A percentile compares a stretch with the other conserved stretches of the same genome.
phyloP scores from a whole-genome alignment of 2,888 invertebrate genomes.

The Operophtera brumata region DNA sequence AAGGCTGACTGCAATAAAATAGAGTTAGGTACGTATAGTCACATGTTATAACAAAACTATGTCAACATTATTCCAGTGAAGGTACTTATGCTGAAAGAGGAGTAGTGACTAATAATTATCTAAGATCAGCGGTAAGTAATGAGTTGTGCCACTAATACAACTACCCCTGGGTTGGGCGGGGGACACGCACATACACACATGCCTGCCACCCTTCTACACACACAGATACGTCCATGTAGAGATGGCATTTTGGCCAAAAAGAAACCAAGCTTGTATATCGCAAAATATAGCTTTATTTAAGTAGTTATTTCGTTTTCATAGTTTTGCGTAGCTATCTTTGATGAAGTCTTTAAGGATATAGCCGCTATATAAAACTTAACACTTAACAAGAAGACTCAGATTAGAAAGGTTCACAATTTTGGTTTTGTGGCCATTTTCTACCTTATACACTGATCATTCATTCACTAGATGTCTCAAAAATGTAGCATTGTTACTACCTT shows the following conservation, averaged over 20 bases:
- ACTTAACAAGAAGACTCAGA: no score
- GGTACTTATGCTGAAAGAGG: conserved; percentile 25
- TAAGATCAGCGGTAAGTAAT: conserved; percentile 67
- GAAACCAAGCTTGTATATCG: not conserved
- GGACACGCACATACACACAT: conserved; percentile 18
- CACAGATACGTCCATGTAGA: conserved; percentile 18
- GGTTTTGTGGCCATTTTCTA: no score
- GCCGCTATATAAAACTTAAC: no score
- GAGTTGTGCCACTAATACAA: conserved; percentile 57
- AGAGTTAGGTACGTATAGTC: no score
- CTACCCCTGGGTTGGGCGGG: conserved; percentile 22
- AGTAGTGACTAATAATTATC: conserved; percentile 58
- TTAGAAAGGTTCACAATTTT: no score
- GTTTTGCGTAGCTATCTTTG: no score
- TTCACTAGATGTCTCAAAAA: no score
- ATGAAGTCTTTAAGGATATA: no score
- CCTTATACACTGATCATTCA: no score
- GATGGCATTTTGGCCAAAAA: not conserved
- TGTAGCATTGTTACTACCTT: no score
- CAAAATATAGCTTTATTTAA: not conserved
- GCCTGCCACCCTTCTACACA: conserved; percentile 16
- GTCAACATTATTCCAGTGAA: not conserved
- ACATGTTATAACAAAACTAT: not conserved
- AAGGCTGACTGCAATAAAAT: no score
- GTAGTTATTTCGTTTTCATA: no score